Percentiles rank a stretch among this genome's conserved stretches.
Evolutionary conservation across 2,113 vertebrate species (phyloP).

Genomic region (Girardinichthys multiradiatus): DNA sequence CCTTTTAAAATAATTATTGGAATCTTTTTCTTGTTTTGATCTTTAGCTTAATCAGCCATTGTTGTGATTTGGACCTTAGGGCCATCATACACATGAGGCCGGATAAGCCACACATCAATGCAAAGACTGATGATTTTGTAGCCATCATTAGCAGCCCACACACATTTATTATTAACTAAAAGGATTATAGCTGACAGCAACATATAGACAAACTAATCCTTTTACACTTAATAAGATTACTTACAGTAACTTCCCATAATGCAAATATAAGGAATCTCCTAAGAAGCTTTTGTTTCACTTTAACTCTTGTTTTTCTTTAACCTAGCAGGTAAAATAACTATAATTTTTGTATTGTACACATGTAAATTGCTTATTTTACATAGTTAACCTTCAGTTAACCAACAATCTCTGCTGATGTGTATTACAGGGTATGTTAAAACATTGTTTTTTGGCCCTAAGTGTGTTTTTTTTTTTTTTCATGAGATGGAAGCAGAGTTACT

Average conservation of each 20-base stretch:
- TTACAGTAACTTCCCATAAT: constrained; percentile 36
- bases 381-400: not conserved
- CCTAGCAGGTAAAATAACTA: not conserved
- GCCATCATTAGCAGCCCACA: constrained; percentile 41
- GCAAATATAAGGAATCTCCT: constrained; percentile 33
- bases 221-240: constrained; percentile 54
- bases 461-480: not conserved
- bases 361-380: not conserved
- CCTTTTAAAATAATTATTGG: not conserved
- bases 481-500: constrained; percentile 2
- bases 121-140: constrained; percentile 3
- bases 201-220: constrained; percentile 33
- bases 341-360: not conserved
- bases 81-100: not conserved
- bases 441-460: not conserved
- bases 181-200: constrained; percentile 46
- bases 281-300: constrained; percentile 15
- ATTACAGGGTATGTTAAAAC: not conserved
- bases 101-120: not conserved
- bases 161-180: constrained; percentile 28
- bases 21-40: not conserved
- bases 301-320: not conserved
- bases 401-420: not conserved
- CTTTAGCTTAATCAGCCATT: not conserved
- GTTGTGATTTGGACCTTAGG: not conserved